phyloP scores from a whole-genome alignment of 2,113 vertebrate species.

The Nannospalax galili region DNA sequence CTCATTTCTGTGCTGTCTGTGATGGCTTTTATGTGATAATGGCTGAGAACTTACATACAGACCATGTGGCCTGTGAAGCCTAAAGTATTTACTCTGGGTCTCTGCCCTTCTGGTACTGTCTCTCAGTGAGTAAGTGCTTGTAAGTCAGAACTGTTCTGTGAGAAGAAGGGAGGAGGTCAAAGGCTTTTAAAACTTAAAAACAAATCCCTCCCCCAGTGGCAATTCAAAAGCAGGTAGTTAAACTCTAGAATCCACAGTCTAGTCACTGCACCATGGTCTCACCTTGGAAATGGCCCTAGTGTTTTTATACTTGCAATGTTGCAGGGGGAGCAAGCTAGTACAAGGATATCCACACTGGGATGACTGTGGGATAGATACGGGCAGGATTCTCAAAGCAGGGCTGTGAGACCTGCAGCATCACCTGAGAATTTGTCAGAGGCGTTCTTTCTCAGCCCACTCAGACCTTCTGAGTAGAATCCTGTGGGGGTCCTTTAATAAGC shows the following conservation, averaged over 20 bases:
- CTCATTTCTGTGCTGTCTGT: neutral
- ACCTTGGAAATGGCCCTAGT: neutral
- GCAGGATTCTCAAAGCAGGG: neutral
- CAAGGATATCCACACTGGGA: neutral
- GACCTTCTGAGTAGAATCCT: neutral
- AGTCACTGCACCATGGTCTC: accelerated
- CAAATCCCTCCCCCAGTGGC: neutral
- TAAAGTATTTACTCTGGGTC: slow-evolving; percentile 11
- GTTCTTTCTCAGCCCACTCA: neutral
- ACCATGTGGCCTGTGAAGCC: neutral
- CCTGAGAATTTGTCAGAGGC: neutral
- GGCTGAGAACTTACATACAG: neutral
- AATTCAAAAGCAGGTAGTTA: neutral
- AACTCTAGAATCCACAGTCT: neutral
- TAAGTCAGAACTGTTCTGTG: neutral
- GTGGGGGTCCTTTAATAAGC: neutral
- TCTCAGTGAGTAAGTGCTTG: neutral
- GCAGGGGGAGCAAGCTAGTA: neutral
- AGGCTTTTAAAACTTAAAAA: neutral
- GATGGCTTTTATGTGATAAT: neutral
- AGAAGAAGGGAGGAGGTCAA: neutral
- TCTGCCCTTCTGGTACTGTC: neutral
- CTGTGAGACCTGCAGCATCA: neutral
- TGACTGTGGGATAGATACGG: neutral
- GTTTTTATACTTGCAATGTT: neutral